Conservation (phyloP, 2,888 invertebrate genomes). For the Lissocephala sabroskyi region DNA sequence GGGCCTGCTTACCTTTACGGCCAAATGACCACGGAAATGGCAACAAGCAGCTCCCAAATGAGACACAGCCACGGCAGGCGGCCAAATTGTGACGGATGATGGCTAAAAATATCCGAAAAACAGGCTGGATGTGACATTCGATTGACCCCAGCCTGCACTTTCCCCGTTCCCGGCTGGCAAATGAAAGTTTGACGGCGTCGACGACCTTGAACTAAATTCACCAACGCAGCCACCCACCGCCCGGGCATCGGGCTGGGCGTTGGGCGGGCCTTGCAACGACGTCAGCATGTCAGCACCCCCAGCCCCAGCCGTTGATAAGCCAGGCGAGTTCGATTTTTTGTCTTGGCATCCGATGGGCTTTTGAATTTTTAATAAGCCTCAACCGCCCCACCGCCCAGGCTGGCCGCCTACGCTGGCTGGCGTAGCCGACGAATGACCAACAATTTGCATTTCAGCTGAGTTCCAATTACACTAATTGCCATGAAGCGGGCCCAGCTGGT, state of each 20-base stretch:
- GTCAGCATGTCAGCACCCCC: too few relatives aligned
- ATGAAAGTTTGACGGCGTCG: background rate
- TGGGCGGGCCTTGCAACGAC: conserved; percentile 35
- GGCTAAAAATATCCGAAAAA: conserved; percentile 28
- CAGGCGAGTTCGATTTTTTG: too few relatives aligned
- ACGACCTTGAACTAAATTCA: conserved; percentile 52
- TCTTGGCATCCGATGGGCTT: too few relatives aligned
- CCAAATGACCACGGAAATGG: conserved; percentile 9
- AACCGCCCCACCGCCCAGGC: too few relatives aligned
- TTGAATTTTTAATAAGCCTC: too few relatives aligned
- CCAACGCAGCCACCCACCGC: conserved; percentile 4
- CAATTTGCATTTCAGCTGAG: background rate
- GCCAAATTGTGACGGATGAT: background rate
- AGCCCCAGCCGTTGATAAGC: too few relatives aligned
- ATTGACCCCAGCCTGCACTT: conserved; percentile 13
- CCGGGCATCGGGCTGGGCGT: too few relatives aligned
- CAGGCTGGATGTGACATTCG: conserved; percentile 10
- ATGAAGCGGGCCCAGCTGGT: too few relatives aligned
- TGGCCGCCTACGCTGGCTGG: too few relatives aligned
- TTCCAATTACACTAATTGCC: conserved; percentile 53
- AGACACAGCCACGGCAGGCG: too few relatives aligned
- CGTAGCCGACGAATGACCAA: too few relatives aligned
- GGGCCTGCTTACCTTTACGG: conserved; percentile 16
- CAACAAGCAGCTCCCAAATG: conserved; percentile 9
- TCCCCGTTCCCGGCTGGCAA: too few relatives aligned